Base-by-base conservation (phyloP, 2,888 invertebrate species). In the Eremobia ochroleuca region DNA sequence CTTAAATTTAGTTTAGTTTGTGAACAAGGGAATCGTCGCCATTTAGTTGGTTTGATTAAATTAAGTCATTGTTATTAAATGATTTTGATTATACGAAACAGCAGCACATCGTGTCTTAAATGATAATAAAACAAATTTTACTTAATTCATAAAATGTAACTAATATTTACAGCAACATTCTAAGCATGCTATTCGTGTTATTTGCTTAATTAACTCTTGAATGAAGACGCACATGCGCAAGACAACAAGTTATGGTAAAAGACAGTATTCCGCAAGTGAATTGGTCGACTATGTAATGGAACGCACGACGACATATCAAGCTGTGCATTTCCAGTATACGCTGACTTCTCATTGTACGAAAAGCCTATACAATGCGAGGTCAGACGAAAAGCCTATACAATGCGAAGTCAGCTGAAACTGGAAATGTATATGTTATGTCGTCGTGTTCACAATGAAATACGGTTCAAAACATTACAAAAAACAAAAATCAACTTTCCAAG, bases 121-220 rank as follows among this genome's bases (percentile, higher is more conserved):
- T 86, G 87, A 91, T 83, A 88, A 85, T 90, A 87, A 91, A 91
- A 90, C 85, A 86, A 83, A 83, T 85, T 83, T 88, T 55, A 82
- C 83, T 87, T 87, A 88, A 59, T 52, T 69, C 46, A 79, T 75
- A 82, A 77, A 81, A 76, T 78, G 70, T 83, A 83, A 82, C 74
- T 86, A 86, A 86, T 87, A 91, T 89, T 88, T 91, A 91, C 90
- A 91, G 81, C 80, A 87, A 88, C 80, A 69, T 83, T 86, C 34
- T 80, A 84, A 84, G 81, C 81, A 85, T 82, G 59, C 40, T 79
- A 68, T 66, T 80, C 31, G 75, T 77, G 70, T 61, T 81, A 71
- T 76, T 79, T 78, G 55, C n/a, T 73, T 80, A 46, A 55, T 62
- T 25, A 59, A 13, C 59, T 59, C 18, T 72, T 72, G 52, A 78